phyloP scores from a whole-genome alignment of 2,113 vertebrate genomes.

The Budorcas taxicolor region DNA sequence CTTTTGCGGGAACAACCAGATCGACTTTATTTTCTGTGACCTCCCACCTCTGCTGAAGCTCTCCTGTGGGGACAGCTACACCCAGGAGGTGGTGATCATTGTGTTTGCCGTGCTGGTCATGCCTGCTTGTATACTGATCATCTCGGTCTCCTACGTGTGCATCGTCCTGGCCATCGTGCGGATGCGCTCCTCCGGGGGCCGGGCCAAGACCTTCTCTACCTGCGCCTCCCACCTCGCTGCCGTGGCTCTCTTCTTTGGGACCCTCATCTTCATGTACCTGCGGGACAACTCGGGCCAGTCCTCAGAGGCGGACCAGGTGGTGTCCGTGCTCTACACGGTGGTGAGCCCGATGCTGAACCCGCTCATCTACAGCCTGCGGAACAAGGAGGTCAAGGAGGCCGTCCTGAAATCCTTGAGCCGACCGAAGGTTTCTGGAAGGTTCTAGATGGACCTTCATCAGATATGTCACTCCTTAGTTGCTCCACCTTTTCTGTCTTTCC shows the following conservation, averaged over 20 bases:
- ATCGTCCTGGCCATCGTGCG: conserved; percentile 19
- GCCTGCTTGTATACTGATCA: conserved; percentile 10
- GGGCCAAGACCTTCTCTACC: conserved; percentile 61
- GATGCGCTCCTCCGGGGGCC: conserved; percentile 24
- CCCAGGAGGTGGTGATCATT: conserved; percentile 51
- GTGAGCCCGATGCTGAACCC: conserved; percentile 69
- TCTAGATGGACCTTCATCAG: not conserved
- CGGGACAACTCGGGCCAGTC: conserved; percentile 18
- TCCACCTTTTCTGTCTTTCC: not conserved
- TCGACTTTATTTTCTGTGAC: conserved; percentile 70
- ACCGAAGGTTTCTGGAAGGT: not conserved
- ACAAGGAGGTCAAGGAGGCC: conserved; percentile 63
- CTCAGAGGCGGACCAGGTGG: not conserved
- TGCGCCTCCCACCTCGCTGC: conserved; percentile 62
- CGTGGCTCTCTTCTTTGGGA: conserved; percentile 57
- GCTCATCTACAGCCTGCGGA: conserved; percentile 70
- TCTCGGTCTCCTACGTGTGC: conserved; percentile 53
- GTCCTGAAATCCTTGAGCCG: conserved; percentile 29
- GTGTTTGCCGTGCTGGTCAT: conserved; percentile 58
- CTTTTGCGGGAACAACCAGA: conserved; percentile 54
- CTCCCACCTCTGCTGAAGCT: conserved; percentile 65
- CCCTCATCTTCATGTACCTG: conserved; percentile 68
- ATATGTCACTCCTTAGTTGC: not conserved
- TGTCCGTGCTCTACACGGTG: conserved; percentile 60
- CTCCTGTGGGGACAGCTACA: conserved; percentile 55